These are phyloP conservation scores for Origma solitaria DNA, from an alignment of 2,113 vertebrate genomes.

Conservation along the genomic window DNA sequence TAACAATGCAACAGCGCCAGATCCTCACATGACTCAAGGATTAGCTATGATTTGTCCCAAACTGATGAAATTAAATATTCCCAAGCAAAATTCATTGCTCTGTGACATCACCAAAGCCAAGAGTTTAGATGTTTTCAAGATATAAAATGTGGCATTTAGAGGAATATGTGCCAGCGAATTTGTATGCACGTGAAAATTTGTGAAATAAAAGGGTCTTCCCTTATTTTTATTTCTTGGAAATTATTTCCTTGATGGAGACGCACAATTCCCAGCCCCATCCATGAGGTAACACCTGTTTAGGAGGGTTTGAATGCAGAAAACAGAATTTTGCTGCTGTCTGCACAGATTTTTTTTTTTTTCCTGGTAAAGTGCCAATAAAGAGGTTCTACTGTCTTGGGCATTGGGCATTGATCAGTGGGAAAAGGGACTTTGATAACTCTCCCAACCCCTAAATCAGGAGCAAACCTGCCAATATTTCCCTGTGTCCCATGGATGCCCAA, in stretches of 20 bases:
- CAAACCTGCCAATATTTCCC: neutral
- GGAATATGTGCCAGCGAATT: no score
- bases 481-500: neutral
- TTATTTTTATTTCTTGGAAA: neutral
- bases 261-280: neutral
- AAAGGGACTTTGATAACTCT: neutral
- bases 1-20: neutral
- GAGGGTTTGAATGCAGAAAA: neutral
- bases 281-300: accelerated
- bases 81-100: neutral
- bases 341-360: neutral
- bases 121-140: neutral
- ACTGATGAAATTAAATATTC: neutral
- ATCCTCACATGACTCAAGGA: neutral
- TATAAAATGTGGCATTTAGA: neutral
- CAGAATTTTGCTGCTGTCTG: neutral
- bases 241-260: no score
- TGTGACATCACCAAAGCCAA: accelerated
- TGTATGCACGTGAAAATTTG: accelerated
- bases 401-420: neutral
- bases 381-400: neutral
- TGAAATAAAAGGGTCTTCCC: neutral
- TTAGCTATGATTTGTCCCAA: neutral
- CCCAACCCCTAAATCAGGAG: neutral
- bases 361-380: neutral